Base-by-base conservation (phyloP, 2,113 vertebrate species). In the Pseudorectes ferrugineus region DNA sequence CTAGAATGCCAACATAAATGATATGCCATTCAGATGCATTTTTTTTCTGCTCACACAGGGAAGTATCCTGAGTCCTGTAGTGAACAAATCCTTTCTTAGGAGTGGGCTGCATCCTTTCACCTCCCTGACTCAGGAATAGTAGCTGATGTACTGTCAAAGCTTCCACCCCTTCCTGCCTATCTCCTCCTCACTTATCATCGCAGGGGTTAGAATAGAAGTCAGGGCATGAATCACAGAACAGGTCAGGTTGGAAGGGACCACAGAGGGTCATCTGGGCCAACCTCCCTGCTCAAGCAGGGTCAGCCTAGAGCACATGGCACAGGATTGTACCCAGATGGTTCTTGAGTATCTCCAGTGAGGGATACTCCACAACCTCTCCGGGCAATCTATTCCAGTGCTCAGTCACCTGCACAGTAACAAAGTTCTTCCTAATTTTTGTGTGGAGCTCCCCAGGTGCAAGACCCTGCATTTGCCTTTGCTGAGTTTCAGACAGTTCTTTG, bases 101-200 rank as follows among this genome's bases (percentile, higher is more conserved):
- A 75, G 31, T 17, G 14, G 23, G 13, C 12, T 45, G 7, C 16
- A 79, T 67, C 8, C 14, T 74, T 90, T 62, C 17, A 29, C 24
- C 35, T 76, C 19, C 12, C 22, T 45, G 12, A 16, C 11, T 68
- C 16, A 54, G 25, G 29, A 40, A 13, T 68, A 19, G 6, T 19
- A 33, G 19, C 21, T 57, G 26, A 72, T 42, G 26, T 0, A 23
- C 9, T 66, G 8, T 51, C 61, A 85, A 35, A 72, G 1, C 40
- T 81, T 78, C 33, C 22, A 49, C 4, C 5, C 10, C 11, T 85
- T 85, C 33, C 51, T 88, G 16, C 24, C 17, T 28, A n/a, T 43
- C 9, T 19, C 4, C 42, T 62, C 61, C 23, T 74, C 10, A 7
- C 10, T 65, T 26, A 13, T 21, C 17, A 11, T 22, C 0, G 0